A percentile compares a stretch with the other conserved stretches of the same genome.
Conservation (phyloP, 1,140 invertebrate genomes). For the Triops cancriformis region DNA sequence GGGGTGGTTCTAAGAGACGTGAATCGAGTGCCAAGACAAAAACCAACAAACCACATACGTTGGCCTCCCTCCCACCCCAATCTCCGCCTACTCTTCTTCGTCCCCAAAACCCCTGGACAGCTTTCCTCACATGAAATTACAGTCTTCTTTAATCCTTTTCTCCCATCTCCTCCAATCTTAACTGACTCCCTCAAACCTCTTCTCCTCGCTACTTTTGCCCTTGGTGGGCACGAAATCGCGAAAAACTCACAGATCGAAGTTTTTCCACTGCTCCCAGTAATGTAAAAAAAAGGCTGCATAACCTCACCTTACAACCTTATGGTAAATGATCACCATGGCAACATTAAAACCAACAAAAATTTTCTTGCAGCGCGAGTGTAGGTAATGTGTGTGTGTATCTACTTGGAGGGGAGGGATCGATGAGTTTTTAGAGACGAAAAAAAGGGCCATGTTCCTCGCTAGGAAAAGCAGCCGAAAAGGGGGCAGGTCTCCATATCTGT, state of each 20-base stretch:
- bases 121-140: no score
- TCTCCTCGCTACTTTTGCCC: no score
- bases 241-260: no score
- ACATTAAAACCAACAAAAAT: slow-evolving; percentile 14
- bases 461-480: not conserved
- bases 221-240: no score
- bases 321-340: slow-evolving; percentile 10
- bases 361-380: not conserved
- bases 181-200: no score
- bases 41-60: not conserved
- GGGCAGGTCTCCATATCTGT: not conserved
- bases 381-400: not conserved
- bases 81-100: not conserved
- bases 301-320: not conserved
- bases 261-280: not conserved
- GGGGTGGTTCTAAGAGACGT: not conserved
- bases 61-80: not conserved
- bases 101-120: not conserved
- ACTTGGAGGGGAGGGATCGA: not conserved
- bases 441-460: not conserved
- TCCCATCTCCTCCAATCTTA: no score
- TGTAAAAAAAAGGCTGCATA: not conserved
- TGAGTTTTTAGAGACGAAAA: not conserved
- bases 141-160: no score
- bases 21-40: not conserved